These are phyloP conservation scores for Cabera pusaria DNA, from an alignment of 2,888 invertebrate genomes.

Conservation along the genomic window DNA sequence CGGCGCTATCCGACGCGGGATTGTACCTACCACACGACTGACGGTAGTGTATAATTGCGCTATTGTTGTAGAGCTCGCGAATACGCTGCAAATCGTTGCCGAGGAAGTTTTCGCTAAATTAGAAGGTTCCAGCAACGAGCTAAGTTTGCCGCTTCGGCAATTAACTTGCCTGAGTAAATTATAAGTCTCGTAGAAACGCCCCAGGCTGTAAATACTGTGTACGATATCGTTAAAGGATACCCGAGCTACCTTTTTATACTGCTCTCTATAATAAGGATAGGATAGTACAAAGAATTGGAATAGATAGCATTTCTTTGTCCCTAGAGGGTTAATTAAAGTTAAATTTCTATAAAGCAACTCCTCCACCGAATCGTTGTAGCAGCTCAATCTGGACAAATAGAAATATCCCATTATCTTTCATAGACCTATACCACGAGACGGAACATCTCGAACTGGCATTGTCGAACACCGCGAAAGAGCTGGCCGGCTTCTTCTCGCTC, in stretches of 20 bases:
- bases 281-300: neutral
- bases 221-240: conserved; percentile 16
- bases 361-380: no score
- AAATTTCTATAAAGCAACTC: no score
- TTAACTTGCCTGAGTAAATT: conserved; percentile 68
- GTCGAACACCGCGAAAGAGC: no score
- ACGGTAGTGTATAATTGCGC: conserved; percentile 76
- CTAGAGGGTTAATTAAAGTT: no score
- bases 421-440: no score
- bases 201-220: conserved; percentile 47
- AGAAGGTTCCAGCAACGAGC: conserved; percentile 58
- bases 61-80: conserved; percentile 65
- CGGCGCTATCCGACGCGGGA: conserved; percentile 52
- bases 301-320: no score
- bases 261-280: conserved; percentile 15
- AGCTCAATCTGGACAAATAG: no score
- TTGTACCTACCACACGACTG: conserved; percentile 58
- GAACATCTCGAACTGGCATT: no score
- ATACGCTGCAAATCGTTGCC: conserved; percentile 61
- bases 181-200: conserved; percentile 53
- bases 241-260: conserved; percentile 22
- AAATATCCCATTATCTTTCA: no score
- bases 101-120: conserved; percentile 63
- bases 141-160: conserved; percentile 66
- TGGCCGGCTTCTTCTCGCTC: no score